These are phyloP conservation scores for Camponotus pennsylvanicus DNA, from an alignment of 1,140 invertebrate genomes.

Conservation along the genomic window DNA sequence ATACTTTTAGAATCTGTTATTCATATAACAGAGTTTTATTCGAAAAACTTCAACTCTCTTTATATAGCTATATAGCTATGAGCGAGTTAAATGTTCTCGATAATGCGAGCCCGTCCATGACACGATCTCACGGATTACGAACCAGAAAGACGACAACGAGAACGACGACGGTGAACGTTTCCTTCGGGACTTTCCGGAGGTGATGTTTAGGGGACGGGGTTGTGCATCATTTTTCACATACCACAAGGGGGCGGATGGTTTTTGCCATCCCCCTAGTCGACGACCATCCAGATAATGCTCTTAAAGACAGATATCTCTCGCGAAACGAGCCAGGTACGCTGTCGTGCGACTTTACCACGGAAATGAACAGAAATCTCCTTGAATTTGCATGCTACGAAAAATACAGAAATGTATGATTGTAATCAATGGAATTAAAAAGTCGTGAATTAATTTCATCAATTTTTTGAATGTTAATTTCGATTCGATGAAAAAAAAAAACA, in stretches of 20 bases:
- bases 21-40: neutral
- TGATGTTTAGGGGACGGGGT: conserved; percentile 79
- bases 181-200: conserved; percentile 81
- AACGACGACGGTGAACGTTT: conserved; percentile 75
- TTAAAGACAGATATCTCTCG: conserved; percentile 85
- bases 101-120: conserved; percentile 78
- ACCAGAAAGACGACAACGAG: conserved; percentile 70
- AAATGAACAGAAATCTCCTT: conserved; percentile 16
- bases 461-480: neutral
- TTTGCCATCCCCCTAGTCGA: conserved; percentile 80
- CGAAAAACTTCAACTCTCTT: neutral
- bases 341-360: conserved; percentile 23
- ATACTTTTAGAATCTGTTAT: neutral
- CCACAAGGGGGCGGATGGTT: conserved; percentile 84
- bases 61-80: conserved; percentile 59
- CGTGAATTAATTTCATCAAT: neutral
- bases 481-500: neutral
- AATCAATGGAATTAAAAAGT: neutral
- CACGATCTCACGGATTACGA: conserved; percentile 69
- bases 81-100: conserved; percentile 81
- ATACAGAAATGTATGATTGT: neutral
- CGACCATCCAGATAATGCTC: conserved; percentile 84
- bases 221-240: conserved; percentile 86
- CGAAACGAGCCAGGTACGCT: conserved; percentile 79
- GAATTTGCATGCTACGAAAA: conserved; percentile 17